Conservation (phyloP, 2,888 invertebrate species). For the Trissolcus japonicus region DNA sequence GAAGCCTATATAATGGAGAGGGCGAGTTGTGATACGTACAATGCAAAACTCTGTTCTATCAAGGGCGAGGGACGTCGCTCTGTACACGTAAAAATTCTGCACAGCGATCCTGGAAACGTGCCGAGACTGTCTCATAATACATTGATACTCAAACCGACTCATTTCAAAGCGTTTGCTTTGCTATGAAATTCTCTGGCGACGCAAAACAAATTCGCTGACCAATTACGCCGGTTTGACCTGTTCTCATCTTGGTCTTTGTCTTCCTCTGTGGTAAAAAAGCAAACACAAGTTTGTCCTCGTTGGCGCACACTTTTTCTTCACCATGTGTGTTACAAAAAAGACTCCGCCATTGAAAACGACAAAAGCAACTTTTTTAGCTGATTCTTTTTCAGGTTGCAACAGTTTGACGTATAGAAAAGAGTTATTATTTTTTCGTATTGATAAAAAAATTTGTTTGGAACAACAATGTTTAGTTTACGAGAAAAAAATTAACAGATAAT, state of each 20-base stretch:
- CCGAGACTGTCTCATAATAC: conserved; percentile 40
- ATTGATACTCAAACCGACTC: conserved; percentile 46
- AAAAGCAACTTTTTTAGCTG: too few relatives aligned
- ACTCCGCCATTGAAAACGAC: too few relatives aligned
- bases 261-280: conserved; percentile 17
- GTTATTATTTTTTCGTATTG: too few relatives aligned
- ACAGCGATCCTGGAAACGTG: conserved; percentile 4
- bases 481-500: too few relatives aligned
- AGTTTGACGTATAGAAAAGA: too few relatives aligned
- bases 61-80: neutral
- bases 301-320: conserved; percentile 29
- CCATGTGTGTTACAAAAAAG: conserved; percentile 3
- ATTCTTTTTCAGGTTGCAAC: too few relatives aligned
- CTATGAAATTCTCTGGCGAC: conserved; percentile 49
- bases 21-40: neutral
- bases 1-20: neutral
- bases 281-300: conserved; percentile 12
- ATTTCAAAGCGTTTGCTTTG: conserved; percentile 36
- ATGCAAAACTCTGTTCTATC: neutral
- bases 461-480: too few relatives aligned
- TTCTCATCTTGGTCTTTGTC: conserved; percentile 42
- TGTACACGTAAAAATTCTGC: conserved; percentile 8
- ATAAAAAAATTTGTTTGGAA: too few relatives aligned
- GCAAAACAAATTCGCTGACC: conserved; percentile 57
- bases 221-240: conserved; percentile 53